Conservation (phyloP, 2,888 invertebrate species). For the Brachyopa scutellaris region DNA sequence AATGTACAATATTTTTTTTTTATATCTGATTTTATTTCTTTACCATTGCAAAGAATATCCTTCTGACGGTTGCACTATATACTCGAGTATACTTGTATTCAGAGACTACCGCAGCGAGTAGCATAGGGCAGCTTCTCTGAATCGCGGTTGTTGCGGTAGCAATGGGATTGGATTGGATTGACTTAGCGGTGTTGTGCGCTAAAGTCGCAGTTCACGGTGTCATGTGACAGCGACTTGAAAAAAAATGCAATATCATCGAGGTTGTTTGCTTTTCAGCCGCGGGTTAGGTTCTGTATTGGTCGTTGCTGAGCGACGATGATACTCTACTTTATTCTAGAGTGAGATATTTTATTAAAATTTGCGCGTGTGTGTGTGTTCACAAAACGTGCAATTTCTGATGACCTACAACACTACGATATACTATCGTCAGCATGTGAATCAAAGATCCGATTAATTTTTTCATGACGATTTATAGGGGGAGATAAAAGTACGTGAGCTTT, state of each 20-base stretch:
- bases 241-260: slow-evolving; percentile 5
- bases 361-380: no score
- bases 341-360: no score
- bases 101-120: not conserved
- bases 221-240: slow-evolving; percentile 16
- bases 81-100: not conserved
- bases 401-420: slow-evolving; percentile 15
- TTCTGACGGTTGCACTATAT: not conserved
- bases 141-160: not conserved
- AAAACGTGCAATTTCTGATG: slow-evolving; percentile 28
- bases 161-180: not conserved
- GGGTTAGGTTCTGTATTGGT: slow-evolving; percentile 1
- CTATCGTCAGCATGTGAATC: slow-evolving; percentile 25
- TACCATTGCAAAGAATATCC: slow-evolving; percentile 14
- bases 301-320: not conserved
- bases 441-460: slow-evolving; percentile 47
- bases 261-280: slow-evolving; percentile 27
- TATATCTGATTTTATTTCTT: slow-evolving; percentile 16
- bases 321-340: no score
- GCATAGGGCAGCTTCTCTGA: slow-evolving; percentile 3
- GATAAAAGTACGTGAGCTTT: slow-evolving; percentile 48
- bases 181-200: not conserved
- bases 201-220: slow-evolving; percentile 15
- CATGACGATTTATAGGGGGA: slow-evolving; percentile 34
- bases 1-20: no score